phyloP scores from a whole-genome alignment of 1,140 invertebrate genomes.

The Oryctes rhinoceros region DNA sequence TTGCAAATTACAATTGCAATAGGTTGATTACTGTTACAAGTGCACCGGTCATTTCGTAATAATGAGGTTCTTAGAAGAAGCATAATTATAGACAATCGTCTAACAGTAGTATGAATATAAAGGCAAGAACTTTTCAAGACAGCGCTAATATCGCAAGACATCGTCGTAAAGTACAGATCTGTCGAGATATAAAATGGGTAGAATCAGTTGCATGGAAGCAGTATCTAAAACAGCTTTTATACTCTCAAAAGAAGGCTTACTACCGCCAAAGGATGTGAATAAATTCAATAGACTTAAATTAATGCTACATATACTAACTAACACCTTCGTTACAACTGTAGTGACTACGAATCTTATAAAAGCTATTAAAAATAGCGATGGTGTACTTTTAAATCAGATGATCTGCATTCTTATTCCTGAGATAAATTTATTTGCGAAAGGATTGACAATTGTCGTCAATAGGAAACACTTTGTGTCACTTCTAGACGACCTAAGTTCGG shows the following conservation, averaged over 20 bases:
- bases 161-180: background rate
- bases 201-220: background rate
- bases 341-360: background rate
- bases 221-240: background rate
- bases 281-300: background rate
- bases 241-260: background rate
- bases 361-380: background rate
- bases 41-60: too few species aligned
- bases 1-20: too few species aligned
- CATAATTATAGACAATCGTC: too few species aligned
- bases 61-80: too few species aligned
- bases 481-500: background rate
- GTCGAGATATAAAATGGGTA: constrained; percentile 1
- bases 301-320: background rate
- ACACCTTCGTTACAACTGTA: background rate
- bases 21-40: too few species aligned
- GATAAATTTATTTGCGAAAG: background rate
- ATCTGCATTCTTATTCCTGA: background rate
- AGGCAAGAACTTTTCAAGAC: too few species aligned
- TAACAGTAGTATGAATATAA: too few species aligned
- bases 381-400: background rate
- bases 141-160: background rate
- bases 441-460: background rate
- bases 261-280: background rate
- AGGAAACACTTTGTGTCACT: background rate